Evolutionary conservation across 2,797 vertebrate genomes (phyloP), one percentile per base, ranked within the genome.

Genomic region (Allobates femoralis): DNA sequence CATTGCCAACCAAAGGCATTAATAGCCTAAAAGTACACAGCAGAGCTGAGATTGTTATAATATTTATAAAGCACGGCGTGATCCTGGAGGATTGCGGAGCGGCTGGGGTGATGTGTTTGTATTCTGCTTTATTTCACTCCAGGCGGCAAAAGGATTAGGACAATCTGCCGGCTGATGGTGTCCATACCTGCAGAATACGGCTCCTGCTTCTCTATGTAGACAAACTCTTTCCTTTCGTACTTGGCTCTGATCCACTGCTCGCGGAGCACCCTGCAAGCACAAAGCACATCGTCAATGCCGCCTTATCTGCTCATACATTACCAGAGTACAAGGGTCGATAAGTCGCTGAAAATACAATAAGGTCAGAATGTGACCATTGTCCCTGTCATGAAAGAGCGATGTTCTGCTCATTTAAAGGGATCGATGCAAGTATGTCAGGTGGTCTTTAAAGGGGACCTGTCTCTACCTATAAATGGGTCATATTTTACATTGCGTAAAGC

Each of bases 161-260:
- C 19, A 66, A 66, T 19, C 26, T 51, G 26, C 34, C 16, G 16
- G 30, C 60, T 30, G 58, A 50, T 76, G 14, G 26, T 28, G 1
- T 46, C 66, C 79, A 88, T 92, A 98, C 97, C 97, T 96, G 96
- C 95, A 0, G 96, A 97, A 91, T 98, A 98, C 26, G 96, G 95
- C 87, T 98, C 97, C 91, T 98, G 97, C 90, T 90, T 94, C 88
- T 97, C 96, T 0, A 93, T 94, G 73, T 90, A 90, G 81, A 95
- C 86, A 90, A 98, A 98, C 88, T 98, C 97, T 90, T 95, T 96
- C 66, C 97, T 95, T 85, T 97, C 96, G 0, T 98, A 98, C 90
- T 97, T 96, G 92, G 96, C 97, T 89, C 96, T 94, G 90, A 98
- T 96, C 97, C 97, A 98, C 89, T 98, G 97, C 77, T 98, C 97